Conservation (phyloP, 1,140 invertebrate genomes). For the Zaprionus inermis region DNA sequence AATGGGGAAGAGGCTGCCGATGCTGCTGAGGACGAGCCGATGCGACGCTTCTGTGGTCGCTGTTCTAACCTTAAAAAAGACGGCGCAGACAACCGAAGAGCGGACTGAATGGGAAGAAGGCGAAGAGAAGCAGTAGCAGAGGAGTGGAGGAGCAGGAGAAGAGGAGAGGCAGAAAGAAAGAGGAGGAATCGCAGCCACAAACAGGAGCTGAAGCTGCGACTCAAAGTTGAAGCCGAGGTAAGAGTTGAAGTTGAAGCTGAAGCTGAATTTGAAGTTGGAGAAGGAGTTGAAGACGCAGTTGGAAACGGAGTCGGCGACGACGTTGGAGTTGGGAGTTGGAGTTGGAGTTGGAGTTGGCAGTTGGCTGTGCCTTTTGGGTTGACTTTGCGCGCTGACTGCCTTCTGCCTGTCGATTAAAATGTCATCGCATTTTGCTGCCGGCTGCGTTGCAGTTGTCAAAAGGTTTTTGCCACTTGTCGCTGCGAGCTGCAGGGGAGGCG, state of each 20-base stretch:
- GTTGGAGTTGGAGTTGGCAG: not conserved
- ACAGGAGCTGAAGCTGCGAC: slow-evolving; percentile 29
- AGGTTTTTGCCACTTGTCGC: slow-evolving; percentile 73
- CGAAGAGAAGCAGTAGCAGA: not conserved
- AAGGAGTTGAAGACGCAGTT: not conserved
- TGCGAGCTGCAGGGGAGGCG: slow-evolving; percentile 13
- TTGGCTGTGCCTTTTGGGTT: slow-evolving; percentile 9
- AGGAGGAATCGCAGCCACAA: not conserved
- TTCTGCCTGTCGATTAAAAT: slow-evolving; percentile 74
- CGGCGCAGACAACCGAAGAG: slow-evolving; percentile 74
- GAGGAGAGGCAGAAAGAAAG: not conserved
- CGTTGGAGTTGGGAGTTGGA: slow-evolving; percentile 14
- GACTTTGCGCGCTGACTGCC: slow-evolving; percentile 5
- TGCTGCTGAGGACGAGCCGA: slow-evolving; percentile 12
- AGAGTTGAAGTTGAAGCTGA: slow-evolving; percentile 14
- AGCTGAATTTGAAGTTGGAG: slow-evolving; percentile 1
- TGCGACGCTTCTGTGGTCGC: slow-evolving; percentile 17
- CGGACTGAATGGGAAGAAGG: no score
- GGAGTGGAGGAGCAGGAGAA: not conserved
- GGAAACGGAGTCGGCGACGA: slow-evolving; percentile 5
- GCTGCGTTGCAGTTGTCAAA: slow-evolving; percentile 68
- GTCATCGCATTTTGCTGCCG: slow-evolving; percentile 75
- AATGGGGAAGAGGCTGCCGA: slow-evolving; percentile 47
- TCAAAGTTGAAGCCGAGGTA: slow-evolving; percentile 14
- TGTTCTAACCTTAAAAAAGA: slow-evolving; percentile 46